Conservation (phyloP, 2,888 invertebrate species). For the Apamea epomidion region DNA sequence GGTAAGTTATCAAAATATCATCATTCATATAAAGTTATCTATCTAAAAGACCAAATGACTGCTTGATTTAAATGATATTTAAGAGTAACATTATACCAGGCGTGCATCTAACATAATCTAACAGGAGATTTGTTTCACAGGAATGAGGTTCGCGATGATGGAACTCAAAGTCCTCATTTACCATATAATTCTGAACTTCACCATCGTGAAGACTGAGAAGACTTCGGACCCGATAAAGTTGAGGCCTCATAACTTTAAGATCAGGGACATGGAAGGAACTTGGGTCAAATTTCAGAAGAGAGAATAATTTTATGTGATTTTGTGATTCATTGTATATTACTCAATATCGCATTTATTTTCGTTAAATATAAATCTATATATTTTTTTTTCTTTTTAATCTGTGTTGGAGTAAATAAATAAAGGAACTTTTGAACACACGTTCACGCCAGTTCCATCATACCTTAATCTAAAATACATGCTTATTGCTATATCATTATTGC, state of each 20-base stretch:
- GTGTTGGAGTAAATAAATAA: background rate
- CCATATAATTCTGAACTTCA: conserved; percentile 78
- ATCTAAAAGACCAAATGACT: too few species aligned
- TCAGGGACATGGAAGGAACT: conserved; percentile 58
- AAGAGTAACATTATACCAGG: background rate
- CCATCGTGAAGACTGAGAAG: conserved; percentile 77
- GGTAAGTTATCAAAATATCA: conserved; percentile 75
- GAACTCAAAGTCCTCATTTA: conserved; percentile 82
- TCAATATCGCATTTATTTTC: background rate
- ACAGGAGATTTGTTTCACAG: conserved; percentile 62
- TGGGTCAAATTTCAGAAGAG: conserved; percentile 40
- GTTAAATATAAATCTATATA: background rate
- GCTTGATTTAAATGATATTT: too few species aligned
- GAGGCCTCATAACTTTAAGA: conserved; percentile 70
- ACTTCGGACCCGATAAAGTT: conserved; percentile 80
- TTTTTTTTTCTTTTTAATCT: background rate
- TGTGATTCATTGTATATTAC: background rate
- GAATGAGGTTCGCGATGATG: conserved; percentile 83
- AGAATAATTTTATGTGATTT: conserved; percentile 9
- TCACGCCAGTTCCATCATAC: too few species aligned
- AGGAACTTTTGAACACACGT: too few species aligned
- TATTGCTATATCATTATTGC: too few species aligned
- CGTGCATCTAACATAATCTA: background rate
- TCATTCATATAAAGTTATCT: too few species aligned
- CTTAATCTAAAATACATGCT: too few species aligned